Conservation (phyloP, 2,113 vertebrate species). For the Vulpes ferrilata region DNA sequence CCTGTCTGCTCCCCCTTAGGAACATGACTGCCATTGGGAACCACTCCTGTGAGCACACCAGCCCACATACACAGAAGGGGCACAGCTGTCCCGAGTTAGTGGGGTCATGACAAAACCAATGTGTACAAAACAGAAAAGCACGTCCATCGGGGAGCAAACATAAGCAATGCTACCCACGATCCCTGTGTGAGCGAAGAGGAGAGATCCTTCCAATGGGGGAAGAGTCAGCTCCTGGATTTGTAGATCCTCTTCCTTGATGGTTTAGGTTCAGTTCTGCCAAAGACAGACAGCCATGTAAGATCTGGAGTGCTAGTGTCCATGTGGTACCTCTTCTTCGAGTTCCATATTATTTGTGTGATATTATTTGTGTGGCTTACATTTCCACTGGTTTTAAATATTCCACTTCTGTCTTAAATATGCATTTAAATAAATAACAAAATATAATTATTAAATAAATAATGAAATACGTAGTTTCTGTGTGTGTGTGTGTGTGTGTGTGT, state of each 20-base stretch:
- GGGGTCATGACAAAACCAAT: fast-evolving
- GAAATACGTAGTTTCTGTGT: no score
- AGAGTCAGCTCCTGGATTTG: not conserved
- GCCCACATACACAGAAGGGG: fast-evolving
- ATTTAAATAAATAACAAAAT: not conserved
- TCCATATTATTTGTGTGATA: not conserved
- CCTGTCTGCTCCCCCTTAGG: no score
- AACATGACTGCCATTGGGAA: fast-evolving
- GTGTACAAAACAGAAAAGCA: fast-evolving
- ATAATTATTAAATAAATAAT: not conserved
- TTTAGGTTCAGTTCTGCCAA: not conserved
- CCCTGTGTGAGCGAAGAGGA: not conserved
- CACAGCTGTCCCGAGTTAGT: fast-evolving
- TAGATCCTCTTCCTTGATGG: not conserved
- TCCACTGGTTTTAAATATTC: no score
- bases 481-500: no score
- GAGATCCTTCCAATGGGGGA: fast-evolving
- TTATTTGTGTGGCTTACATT: no score
- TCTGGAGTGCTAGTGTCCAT: fast-evolving
- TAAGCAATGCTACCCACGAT: fast-evolving
- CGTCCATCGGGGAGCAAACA: fast-evolving
- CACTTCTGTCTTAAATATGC: not conserved
- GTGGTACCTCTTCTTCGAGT: not conserved
- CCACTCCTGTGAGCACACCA: not conserved
- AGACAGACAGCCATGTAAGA: fast-evolving